These are phyloP conservation scores for Pocillopora damicornis DNA, from an alignment of 64 coral and sea anemone genomes.

Conservation along the genomic window DNA sequence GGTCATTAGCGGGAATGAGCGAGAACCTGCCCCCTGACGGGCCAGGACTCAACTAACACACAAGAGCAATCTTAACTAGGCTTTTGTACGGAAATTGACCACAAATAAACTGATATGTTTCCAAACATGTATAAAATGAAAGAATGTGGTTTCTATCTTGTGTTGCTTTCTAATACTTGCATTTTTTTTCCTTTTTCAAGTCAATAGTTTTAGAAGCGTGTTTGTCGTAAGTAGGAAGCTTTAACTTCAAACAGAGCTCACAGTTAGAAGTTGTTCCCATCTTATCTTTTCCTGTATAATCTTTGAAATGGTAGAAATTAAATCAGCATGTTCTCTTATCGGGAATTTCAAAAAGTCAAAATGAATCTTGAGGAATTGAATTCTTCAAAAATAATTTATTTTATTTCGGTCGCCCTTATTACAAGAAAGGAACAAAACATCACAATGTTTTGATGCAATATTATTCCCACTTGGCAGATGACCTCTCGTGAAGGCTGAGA, in stretches of 20 bases:
- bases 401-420: slow-evolving; percentile 3
- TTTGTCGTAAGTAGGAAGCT: not conserved
- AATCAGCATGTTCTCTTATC: not conserved
- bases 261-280: not conserved
- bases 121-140: slow-evolving; percentile 12
- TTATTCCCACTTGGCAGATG: slow-evolving; percentile 2
- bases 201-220: not conserved
- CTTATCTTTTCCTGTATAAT: too few species aligned
- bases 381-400: not conserved
- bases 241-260: not conserved
- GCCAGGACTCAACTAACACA: not conserved
- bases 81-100: slow-evolving; percentile 7
- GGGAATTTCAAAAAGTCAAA: not conserved
- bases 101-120: slow-evolving; percentile 1
- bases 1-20: not conserved
- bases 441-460: slow-evolving; percentile 16
- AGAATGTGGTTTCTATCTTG: slow-evolving; percentile 9
- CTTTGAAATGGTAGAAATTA: slow-evolving; percentile 2
- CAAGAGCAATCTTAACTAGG: not conserved
- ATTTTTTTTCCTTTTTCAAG: not conserved
- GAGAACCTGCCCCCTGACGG: slow-evolving; percentile 11
- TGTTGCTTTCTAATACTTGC: slow-evolving; percentile 7
- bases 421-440: not conserved
- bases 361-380: not conserved
- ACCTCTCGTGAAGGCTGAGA: slow-evolving; percentile 3